Evolutionary conservation across 2,888 invertebrate genomes (phyloP).

Genomic region (Amphipoea lucens): DNA sequence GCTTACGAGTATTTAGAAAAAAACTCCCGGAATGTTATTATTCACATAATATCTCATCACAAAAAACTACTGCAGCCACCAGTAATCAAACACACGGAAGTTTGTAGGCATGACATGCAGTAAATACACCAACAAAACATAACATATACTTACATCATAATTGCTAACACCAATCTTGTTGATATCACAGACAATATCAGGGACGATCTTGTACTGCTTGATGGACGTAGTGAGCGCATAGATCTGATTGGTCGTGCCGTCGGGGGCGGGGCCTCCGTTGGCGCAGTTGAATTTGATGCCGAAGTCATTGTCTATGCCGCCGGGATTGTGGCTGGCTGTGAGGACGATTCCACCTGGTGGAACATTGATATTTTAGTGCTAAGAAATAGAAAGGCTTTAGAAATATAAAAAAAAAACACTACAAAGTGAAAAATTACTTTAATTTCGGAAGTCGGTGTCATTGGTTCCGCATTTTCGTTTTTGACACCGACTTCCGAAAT

Average conservation of each 20-base stretch:
- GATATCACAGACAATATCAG: constrained; percentile 94
- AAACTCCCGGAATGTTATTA: not conserved
- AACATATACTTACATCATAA: constrained; percentile 89
- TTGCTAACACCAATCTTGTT: constrained; percentile 92
- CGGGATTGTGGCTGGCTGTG: constrained; percentile 99
- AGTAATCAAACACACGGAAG: not conserved
- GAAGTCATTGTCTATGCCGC: constrained; percentile 99
- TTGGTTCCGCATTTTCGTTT: no score
- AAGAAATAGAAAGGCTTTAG: not conserved
- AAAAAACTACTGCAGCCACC: not conserved
- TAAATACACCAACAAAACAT: not conserved
- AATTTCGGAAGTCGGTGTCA: no score
- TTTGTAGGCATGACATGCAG: not conserved
- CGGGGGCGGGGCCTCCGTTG: constrained; percentile 99
- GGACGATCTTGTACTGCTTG: constrained; percentile 94
- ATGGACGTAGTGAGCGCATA: constrained; percentile 95
- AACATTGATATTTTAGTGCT: not conserved
- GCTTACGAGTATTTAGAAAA: not conserved
- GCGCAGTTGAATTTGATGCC: constrained; percentile 99
- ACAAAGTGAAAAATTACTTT: no score
- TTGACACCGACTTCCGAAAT: no score
- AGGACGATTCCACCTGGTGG: constrained; percentile 97
- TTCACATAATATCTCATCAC: not conserved
- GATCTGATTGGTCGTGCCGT: constrained; percentile 96
- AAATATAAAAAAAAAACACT: not conserved